phyloP scores from a whole-genome alignment of 1,140 invertebrate genomes.

The Scaptomyza montana region DNA sequence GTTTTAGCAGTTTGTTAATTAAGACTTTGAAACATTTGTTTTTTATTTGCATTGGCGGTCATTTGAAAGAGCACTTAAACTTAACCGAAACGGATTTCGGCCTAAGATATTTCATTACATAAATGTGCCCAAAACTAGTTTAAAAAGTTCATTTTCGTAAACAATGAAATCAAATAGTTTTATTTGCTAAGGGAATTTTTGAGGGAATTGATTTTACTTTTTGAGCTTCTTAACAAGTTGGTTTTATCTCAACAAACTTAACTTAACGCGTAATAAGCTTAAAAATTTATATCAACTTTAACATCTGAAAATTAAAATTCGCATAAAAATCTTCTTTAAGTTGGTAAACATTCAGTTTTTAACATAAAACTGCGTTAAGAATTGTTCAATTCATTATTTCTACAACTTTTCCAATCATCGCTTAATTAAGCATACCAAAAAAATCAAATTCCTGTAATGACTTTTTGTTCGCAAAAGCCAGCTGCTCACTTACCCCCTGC shows the following conservation, averaged over 20 bases:
- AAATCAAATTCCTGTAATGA: slow-evolving; percentile 3
- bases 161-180: not conserved
- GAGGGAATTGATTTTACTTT: too few relatives aligned
- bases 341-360: too few relatives aligned
- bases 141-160: not conserved
- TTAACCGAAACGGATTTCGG: slow-evolving; percentile 9
- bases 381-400: too few relatives aligned
- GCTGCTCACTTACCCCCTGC: slow-evolving; percentile 71
- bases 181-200: too few relatives aligned
- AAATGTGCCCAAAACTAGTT: slow-evolving; percentile 28
- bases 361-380: too few relatives aligned
- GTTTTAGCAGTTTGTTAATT: slow-evolving; percentile 57
- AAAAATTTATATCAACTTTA: too few relatives aligned
- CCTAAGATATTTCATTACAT: not conserved
- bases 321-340: too few relatives aligned
- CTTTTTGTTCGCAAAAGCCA: slow-evolving; percentile 36
- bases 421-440: slow-evolving; percentile 35
- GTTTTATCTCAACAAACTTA: too few relatives aligned
- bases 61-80: slow-evolving; percentile 19
- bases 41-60: slow-evolving; percentile 40
- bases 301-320: too few relatives aligned
- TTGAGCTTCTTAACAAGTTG: too few relatives aligned
- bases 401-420: too few relatives aligned
- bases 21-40: slow-evolving; percentile 60
- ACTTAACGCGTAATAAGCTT: too few relatives aligned